Evolutionary conservation across 2,797 vertebrate genomes (phyloP).

Genomic region (Glossophaga mutica): DNA sequence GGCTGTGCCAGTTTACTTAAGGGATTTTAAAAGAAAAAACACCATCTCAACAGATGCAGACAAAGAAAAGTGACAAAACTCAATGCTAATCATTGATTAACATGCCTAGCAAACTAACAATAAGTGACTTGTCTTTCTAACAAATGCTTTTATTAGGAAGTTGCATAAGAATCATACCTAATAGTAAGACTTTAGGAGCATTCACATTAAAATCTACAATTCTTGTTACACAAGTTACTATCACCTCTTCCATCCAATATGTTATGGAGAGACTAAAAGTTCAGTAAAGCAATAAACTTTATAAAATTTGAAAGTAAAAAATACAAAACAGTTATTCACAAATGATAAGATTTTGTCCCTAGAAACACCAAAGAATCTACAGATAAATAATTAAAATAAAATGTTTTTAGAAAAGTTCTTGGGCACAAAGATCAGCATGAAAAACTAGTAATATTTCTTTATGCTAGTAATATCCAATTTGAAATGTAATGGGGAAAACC

Average conservation of each 20-base stretch:
- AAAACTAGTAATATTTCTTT: not conserved
- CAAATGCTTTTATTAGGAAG: not conserved
- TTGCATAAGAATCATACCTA: not conserved
- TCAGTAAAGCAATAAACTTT: not conserved
- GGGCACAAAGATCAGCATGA: not conserved
- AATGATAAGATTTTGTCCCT: not conserved
- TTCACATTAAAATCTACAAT: not conserved
- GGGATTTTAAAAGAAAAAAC: not conserved
- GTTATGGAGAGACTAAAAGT: not conserved
- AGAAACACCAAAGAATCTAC: not conserved
- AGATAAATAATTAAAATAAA: constrained; percentile 10
- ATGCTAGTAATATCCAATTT: not conserved
- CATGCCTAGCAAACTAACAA: not conserved
- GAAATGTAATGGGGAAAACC: not conserved
- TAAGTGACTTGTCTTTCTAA: not conserved
- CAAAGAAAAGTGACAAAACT: not conserved
- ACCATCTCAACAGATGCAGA: not conserved
- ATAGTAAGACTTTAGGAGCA: not conserved
- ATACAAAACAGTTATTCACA: not conserved
- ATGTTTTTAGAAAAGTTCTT: not conserved
- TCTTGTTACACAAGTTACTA: not conserved
- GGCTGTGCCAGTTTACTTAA: not conserved
- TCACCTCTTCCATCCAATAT: not conserved
- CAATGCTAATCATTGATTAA: not conserved
- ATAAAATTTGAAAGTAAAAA: not conserved